phyloP scores from a whole-genome alignment of 2,113 vertebrate genomes.

The Epinephelus cyanopodus region DNA sequence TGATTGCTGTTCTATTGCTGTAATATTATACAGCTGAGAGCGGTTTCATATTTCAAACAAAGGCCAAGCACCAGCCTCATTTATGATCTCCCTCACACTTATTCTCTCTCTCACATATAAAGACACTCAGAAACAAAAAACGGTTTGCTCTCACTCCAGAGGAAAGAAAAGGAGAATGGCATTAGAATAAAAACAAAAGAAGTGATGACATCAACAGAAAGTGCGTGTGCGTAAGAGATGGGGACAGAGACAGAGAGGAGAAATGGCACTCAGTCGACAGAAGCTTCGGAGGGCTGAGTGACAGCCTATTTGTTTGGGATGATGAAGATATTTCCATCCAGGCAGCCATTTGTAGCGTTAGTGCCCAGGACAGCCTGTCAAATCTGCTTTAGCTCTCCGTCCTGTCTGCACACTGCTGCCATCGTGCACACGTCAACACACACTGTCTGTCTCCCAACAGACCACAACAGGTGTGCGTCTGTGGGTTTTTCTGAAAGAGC shows the following conservation, averaged over 20 bases:
- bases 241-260: conserved; percentile 15
- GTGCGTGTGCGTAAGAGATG: not conserved
- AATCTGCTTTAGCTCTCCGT: conserved; percentile 75
- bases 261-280: conserved; percentile 46
- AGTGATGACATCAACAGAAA: conserved; percentile 35
- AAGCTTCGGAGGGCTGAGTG: conserved; percentile 61
- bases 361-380: conserved; percentile 79
- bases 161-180: conserved; percentile 3
- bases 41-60: conserved; percentile 80
- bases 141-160: conserved; percentile 14
- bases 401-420: conserved; percentile 62
- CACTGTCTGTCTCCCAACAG: conserved; percentile 44
- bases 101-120: not conserved
- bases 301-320: conserved; percentile 75
- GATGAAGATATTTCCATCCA: conserved; percentile 82
- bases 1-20: conserved; percentile 80
- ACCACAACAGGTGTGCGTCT: conserved; percentile 62
- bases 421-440: conserved; percentile 37
- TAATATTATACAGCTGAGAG: conserved; percentile 81
- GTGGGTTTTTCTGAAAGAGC: conserved; percentile 43
- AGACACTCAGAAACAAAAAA: conserved; percentile 1
- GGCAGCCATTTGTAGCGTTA: conserved; percentile 78
- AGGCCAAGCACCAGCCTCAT: conserved; percentile 74
- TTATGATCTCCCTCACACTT: conserved; percentile 56
- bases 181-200: conserved; percentile 27